Percentiles rank a stretch among this genome's conserved stretches.
Evolutionary conservation across 2,113 vertebrate species (phyloP).

Genomic region (Lepisosteus osseus): DNA sequence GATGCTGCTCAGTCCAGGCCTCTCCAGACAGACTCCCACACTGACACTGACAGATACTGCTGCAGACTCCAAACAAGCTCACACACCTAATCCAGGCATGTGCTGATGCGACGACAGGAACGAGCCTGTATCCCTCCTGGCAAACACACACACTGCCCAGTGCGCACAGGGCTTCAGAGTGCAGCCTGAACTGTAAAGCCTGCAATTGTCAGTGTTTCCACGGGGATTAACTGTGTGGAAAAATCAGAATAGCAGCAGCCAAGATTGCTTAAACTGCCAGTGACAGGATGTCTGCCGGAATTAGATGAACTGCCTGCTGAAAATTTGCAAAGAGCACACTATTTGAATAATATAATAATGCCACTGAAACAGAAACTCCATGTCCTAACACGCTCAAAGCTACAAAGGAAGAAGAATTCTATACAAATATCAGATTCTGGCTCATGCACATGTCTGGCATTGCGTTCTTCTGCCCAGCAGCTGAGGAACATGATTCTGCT

Average conservation of each 20-base stretch:
- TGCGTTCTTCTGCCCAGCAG: not conserved
- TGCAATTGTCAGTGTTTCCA: conserved; percentile 22
- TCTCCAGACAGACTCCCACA: not conserved
- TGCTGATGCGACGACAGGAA: too few species aligned
- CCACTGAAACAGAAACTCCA: conserved; percentile 11
- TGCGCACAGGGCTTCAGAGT: not conserved
- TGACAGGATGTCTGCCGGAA: conserved; percentile 14
- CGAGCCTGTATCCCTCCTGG: too few species aligned
- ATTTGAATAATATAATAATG: conserved; percentile 18
- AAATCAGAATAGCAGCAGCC: not conserved
- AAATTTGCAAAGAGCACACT: conserved; percentile 8
- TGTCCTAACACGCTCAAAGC: conserved; percentile 5
- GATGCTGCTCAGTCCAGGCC: not conserved
- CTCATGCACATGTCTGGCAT: not conserved
- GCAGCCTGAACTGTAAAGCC: conserved; percentile 10
- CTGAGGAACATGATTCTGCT: not conserved
- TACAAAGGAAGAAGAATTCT: not conserved
- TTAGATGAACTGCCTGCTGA: conserved; percentile 12
- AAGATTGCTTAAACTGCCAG: conserved; percentile 7
- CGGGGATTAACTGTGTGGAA: conserved; percentile 4
- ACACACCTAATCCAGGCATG: too few species aligned
- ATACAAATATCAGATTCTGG: conserved; percentile 7
- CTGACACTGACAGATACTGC: not conserved
- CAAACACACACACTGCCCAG: not conserved
- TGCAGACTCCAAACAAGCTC: not conserved